These are phyloP conservation scores for Magallana nippona DNA, from an alignment of 2,888 invertebrate species.

Conservation along the genomic window DNA sequence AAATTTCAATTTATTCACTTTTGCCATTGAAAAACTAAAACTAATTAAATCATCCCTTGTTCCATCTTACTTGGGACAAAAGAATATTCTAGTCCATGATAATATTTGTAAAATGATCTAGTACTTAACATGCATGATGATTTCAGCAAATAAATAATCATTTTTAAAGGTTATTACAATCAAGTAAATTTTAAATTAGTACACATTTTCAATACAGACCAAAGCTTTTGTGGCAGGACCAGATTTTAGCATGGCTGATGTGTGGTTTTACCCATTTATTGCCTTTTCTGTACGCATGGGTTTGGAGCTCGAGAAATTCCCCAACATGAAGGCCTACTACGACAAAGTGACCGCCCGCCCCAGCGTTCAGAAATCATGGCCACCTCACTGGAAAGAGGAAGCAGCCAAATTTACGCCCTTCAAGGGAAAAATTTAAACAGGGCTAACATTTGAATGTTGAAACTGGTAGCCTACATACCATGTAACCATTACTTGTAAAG, in stretches of 20 bases:
- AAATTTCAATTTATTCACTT: no score
- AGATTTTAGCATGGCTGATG: slow-evolving; percentile 54
- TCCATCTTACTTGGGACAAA: no score
- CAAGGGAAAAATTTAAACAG: not conserved
- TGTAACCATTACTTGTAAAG: no score
- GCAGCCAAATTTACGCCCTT: not conserved
- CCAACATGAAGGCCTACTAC: slow-evolving; percentile 61
- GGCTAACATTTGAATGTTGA: not conserved
- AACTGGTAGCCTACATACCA: no score
- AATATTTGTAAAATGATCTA: no score
- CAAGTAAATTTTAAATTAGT: no score
- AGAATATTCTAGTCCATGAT: no score
- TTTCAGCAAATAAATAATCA: no score
- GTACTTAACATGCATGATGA: no score
- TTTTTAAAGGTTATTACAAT: no score
- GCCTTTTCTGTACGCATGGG: slow-evolving; percentile 56
- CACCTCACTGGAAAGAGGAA: slow-evolving; percentile 70
- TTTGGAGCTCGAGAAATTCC: slow-evolving; percentile 53
- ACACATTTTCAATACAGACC: not conserved
- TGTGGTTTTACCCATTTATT: slow-evolving; percentile 48
- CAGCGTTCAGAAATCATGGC: slow-evolving; percentile 63
- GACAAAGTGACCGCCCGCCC: slow-evolving; percentile 55
- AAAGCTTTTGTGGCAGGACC: slow-evolving; percentile 39
- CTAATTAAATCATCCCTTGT: no score
- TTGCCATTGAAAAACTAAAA: no score